Conservation (phyloP, 2,113 vertebrate genomes). For the Donacobius atricapilla region DNA sequence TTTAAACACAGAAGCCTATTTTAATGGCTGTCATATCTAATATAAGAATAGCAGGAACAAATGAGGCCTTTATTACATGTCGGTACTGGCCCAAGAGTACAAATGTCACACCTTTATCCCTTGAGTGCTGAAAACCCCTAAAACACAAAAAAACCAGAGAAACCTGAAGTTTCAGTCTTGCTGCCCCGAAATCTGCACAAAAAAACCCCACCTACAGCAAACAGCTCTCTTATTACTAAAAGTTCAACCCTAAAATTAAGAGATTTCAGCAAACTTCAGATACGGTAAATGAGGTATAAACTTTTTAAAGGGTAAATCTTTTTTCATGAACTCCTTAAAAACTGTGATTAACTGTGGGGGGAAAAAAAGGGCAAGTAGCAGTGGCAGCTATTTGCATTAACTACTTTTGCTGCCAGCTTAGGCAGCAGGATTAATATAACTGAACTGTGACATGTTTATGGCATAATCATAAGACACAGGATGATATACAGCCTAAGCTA, state of each 20-base stretch:
- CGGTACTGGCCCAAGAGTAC: not conserved
- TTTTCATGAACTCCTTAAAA: not conserved
- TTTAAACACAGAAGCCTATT: not conserved
- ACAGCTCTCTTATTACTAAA: not conserved
- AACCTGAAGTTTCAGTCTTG: not conserved
- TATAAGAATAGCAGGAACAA: not conserved
- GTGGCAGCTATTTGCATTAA: not conserved
- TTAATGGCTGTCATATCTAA: not conserved
- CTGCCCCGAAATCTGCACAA: not conserved
- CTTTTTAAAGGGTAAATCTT: not conserved
- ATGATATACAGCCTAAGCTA: not conserved
- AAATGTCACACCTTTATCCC: not conserved
- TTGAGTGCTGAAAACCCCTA: not conserved
- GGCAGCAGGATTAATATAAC: not conserved
- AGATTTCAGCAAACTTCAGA: not conserved
- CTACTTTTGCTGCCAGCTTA: not conserved
- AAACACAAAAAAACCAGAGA: not conserved
- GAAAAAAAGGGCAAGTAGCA: not conserved
- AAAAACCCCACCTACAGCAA: not conserved
- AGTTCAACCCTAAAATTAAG: not conserved
- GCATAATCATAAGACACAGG: not conserved
- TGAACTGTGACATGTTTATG: not conserved
- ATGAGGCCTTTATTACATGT: not conserved
- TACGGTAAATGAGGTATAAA: not conserved
- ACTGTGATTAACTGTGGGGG: not conserved